Base-by-base conservation (phyloP, 2,888 invertebrate genomes). In the Hermaeophaga mercurialis region DNA sequence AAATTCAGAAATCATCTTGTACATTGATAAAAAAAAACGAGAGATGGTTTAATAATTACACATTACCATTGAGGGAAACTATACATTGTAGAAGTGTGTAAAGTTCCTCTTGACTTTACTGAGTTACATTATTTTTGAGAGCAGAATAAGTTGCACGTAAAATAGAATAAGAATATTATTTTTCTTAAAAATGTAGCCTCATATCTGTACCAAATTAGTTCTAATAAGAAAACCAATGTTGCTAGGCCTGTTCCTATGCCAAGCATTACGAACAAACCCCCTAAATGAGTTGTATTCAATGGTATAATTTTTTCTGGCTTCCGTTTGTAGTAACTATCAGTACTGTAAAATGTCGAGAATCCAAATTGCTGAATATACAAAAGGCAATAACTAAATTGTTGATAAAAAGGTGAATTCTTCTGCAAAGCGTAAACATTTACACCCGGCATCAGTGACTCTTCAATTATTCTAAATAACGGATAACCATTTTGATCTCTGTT, bases 381-480 rank as follows among this genome's bases (percentile, higher is more conserved):
- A 8, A 48, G 34, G 1, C 15, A 14, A n/a, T 6, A 38, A 8
- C 19, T 48, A n/a, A 48, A 48, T 9, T 26, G 6, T 3, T 3
- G 6, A 17, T 14, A 15, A 11, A 22, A 36, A 1, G 48, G 36
- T 8, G 48, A 48, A 15, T 48, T 48, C 15, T 38, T 48, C 17
- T 48, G 48, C 8, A 48, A 12, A 14, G 9, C 6, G 14, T 48
- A 48, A n/a, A 36, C 38, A 19, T 17, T 12, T 3, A 26, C 22
- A 11, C 48, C 38, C 1, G 48, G 38, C 6, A 48, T n/a, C 26
- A 48, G 24, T 1, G 48, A 38, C 8, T 48, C 48, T 2, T 48
- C 19, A 6, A 48, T 8, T 24, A 26, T n/a, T 6, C n/a, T 14
- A 38, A 14, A 48, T 24, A 4, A 3, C n/a, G 24, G 15, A 15